Percentiles rank a stretch among this genome's conserved stretches.
Conservation (phyloP, 2,888 invertebrate species). For the Nomada hirtipes region DNA sequence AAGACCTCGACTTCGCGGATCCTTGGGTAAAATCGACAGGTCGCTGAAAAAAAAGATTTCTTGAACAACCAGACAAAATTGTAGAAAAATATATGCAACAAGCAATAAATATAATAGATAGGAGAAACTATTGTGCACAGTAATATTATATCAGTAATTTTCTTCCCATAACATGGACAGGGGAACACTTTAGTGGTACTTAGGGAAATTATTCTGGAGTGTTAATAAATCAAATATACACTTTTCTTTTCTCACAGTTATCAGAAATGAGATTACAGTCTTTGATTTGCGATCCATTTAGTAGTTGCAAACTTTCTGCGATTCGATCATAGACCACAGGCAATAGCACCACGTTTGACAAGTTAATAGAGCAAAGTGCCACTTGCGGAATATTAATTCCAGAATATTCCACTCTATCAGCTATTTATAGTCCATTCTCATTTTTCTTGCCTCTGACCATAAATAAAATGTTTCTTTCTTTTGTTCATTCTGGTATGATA, state of each 20-base stretch:
- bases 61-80: not conserved
- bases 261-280: too few relatives aligned
- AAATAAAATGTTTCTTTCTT: not conserved
- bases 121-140: too few relatives aligned
- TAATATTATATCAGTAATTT: too few relatives aligned
- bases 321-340: not conserved
- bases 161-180: too few relatives aligned
- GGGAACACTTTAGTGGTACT: too few relatives aligned
- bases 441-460: not conserved
- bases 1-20: slow-evolving; percentile 55
- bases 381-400: not conserved
- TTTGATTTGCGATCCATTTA: not conserved
- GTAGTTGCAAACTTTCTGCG: too few relatives aligned
- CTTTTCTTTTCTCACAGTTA: too few relatives aligned
- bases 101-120: too few relatives aligned
- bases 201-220: too few relatives aligned
- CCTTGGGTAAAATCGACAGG: not conserved
- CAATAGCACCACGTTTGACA: not conserved
- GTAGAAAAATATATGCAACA: too few relatives aligned
- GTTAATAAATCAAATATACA: too few relatives aligned
- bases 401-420: not conserved
- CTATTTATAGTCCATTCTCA: slow-evolving; percentile 13
- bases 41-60: not conserved
- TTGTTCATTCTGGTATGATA: not conserved
- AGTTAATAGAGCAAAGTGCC: not conserved